These are phyloP conservation scores for Dryocosmus kuriphilus DNA, from an alignment of 2,888 invertebrate species.

Conservation along the genomic window DNA sequence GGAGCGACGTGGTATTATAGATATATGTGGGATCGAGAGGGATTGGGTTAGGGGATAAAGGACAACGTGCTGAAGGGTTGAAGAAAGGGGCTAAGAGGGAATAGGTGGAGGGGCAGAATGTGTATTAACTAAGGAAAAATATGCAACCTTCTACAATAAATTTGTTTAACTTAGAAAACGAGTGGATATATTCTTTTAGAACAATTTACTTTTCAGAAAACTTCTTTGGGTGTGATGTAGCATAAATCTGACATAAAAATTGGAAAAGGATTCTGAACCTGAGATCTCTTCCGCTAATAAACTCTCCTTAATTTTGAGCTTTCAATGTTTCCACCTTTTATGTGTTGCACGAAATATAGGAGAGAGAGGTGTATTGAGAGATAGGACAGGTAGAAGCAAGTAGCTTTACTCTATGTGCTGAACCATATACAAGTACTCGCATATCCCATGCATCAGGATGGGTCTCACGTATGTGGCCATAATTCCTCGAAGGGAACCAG, in stretches of 20 bases:
- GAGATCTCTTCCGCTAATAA: neutral
- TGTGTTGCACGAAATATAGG: neutral
- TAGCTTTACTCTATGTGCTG: slow-evolving; percentile 25
- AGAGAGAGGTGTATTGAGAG: neutral
- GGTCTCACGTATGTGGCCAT: slow-evolving; percentile 62
- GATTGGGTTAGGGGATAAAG: too few relatives aligned
- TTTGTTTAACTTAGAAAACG: too few relatives aligned
- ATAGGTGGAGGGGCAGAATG: too few relatives aligned
- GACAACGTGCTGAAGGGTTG: too few relatives aligned
- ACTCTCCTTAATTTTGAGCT: neutral
- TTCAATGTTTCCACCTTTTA: neutral
- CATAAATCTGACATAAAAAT: neutral
- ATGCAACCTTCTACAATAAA: too few relatives aligned
- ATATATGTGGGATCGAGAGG: too few relatives aligned
- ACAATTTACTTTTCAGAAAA: neutral
- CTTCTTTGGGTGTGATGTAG: neutral
- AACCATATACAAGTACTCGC: slow-evolving; percentile 47
- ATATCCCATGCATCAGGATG: slow-evolving; percentile 59
- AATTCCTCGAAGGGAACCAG: slow-evolving; percentile 62
- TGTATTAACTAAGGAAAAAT: too few relatives aligned
- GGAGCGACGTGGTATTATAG: too few relatives aligned
- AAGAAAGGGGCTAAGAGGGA: too few relatives aligned
- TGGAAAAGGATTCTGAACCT: neutral
- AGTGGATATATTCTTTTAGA: neutral
- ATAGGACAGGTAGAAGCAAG: slow-evolving; percentile 3